Evolutionary conservation across 2,797 vertebrate species (phyloP).

Genomic region (Cossypha niveicapilla): DNA sequence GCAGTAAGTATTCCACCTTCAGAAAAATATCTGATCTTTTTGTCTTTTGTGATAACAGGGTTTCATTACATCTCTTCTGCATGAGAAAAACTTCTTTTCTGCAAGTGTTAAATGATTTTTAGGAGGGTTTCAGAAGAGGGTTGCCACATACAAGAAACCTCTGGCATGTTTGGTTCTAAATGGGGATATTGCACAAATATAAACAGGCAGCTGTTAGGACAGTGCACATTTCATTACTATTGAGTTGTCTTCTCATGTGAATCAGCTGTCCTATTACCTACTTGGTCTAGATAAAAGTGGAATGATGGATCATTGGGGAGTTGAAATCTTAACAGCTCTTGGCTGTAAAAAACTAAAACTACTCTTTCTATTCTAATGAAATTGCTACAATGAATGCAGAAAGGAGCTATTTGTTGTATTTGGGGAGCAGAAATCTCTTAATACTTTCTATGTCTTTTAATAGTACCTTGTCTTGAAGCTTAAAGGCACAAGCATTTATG

Average conservation of each 20-base stretch:
- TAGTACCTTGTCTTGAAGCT: background rate
- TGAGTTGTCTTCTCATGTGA: background rate
- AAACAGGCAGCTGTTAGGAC: background rate
- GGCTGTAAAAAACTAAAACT: background rate
- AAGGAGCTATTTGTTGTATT: background rate
- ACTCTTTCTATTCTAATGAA: background rate
- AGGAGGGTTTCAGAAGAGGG: background rate
- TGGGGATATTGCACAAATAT: background rate
- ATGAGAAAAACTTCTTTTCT: background rate
- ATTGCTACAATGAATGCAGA: background rate
- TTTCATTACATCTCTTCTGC: background rate
- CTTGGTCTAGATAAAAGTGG: background rate
- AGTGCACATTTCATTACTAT: background rate
- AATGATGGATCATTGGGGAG: background rate
- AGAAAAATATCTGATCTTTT: background rate
- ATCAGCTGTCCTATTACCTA: background rate
- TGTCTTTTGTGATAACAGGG: background rate
- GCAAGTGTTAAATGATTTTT: background rate
- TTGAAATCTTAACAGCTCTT: background rate
- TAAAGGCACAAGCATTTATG: background rate
- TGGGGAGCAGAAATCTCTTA: background rate
- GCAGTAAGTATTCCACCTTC: background rate
- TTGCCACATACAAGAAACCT: background rate
- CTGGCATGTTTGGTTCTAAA: background rate
- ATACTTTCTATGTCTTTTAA: background rate